Evolutionary conservation across 2,113 vertebrate species (phyloP).

Genomic region (Orthonyx spaldingii): DNA sequence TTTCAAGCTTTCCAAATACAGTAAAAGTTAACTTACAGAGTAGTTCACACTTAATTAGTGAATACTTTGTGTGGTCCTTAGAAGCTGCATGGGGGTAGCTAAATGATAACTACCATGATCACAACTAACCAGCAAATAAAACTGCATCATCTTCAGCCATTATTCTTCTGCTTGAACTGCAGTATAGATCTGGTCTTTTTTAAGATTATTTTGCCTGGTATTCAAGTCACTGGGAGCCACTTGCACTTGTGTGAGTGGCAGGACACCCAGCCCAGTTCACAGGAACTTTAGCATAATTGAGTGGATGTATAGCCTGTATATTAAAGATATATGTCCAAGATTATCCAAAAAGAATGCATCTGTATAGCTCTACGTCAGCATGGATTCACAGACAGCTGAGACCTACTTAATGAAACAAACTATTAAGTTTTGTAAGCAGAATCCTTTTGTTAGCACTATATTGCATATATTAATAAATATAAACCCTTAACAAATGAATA

Average conservation of each 20-base stretch:
- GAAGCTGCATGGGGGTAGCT: not conserved
- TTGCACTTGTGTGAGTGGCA: not conserved
- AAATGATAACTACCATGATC: not conserved
- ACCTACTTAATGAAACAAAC: not conserved
- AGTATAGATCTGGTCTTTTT: not conserved
- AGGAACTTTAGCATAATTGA: not conserved
- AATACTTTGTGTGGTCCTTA: not conserved
- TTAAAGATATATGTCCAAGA: not conserved
- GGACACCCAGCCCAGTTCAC: not conserved
- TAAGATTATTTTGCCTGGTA: not conserved
- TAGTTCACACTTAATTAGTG: not conserved
- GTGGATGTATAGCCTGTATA: not conserved
- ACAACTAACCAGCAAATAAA: not conserved
- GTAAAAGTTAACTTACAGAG: not conserved
- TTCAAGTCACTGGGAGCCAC: not conserved
- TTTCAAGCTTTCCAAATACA: not conserved
- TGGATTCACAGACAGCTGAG: not conserved
- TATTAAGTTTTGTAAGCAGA: not conserved
- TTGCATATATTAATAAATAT: not conserved
- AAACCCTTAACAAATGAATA: not conserved
- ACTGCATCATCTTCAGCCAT: not conserved
- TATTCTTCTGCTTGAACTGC: not conserved
- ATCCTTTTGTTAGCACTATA: not conserved
- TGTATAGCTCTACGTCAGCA: not conserved
- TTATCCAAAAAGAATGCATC: not conserved